Conservation (phyloP, 2,797 vertebrate species). For the Chromis chromis region DNA sequence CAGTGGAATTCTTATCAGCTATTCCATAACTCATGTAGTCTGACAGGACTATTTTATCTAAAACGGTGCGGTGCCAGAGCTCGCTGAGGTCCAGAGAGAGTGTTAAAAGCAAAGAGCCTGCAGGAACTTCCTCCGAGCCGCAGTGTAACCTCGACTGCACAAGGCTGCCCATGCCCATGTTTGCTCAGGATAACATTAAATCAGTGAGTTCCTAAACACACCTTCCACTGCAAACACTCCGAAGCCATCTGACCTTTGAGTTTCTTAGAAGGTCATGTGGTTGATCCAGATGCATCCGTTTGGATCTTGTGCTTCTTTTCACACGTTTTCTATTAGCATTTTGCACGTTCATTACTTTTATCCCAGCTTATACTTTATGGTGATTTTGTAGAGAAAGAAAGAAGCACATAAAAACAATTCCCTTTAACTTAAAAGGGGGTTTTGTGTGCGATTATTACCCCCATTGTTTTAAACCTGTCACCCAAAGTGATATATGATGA, state of each 20-base stretch:
- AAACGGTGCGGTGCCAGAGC: conserved; percentile 14
- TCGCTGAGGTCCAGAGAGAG: conserved; percentile 23
- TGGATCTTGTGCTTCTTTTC: too few species aligned
- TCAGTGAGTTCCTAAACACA: conserved; percentile 42
- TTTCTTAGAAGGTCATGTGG: not conserved
- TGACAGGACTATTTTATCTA: conserved; percentile 52
- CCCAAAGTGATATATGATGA: not conserved
- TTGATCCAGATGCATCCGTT: too few species aligned
- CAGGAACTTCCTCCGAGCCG: conserved; percentile 23
- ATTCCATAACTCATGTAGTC: conserved; percentile 42
- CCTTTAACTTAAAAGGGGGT: not conserved
- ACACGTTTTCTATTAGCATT: too few species aligned
- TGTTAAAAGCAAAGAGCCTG: conserved; percentile 5
- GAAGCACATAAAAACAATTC: not conserved
- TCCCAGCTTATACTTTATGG: too few species aligned
- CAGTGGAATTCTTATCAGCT: conserved; percentile 49
- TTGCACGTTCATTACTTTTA: too few species aligned
- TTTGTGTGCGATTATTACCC: not conserved
- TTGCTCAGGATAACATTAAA: conserved; percentile 63
- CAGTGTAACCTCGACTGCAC: conserved; percentile 31
- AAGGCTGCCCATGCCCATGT: conserved; percentile 47
- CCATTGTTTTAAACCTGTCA: conserved; percentile 2
- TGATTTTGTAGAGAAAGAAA: too few species aligned
- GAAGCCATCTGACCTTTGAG: conserved; percentile 15
- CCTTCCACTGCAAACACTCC: conserved; percentile 49